Base-by-base conservation (phyloP, 2,888 invertebrate genomes). In the Norana najaformis region DNA sequence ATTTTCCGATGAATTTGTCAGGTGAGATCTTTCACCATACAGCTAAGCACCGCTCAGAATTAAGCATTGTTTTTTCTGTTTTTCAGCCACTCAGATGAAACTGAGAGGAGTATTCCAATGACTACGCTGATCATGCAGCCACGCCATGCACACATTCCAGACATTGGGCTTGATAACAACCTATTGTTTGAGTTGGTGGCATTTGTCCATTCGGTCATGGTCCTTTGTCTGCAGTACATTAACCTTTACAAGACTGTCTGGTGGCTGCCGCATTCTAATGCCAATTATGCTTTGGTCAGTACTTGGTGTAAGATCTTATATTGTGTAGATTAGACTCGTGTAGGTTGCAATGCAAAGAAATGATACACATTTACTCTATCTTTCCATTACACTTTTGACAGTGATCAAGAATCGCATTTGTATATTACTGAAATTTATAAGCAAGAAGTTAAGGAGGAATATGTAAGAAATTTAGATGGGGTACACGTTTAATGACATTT, bases 181-280 rank as follows among this genome's bases (percentile, higher is more conserved):
- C 94, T 98, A 89, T 95, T 97, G 89, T 98, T 98, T 95, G 98
- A 99, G 95, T 95, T 96, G 4, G 96, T 98, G 93, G 97, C 98
- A 94, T 97, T 98, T 94, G 95, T 97, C 23, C 97, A 97, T 94
- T 97, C 97, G 0, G 95, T 97, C 39, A 96, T 97, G 88, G 97
- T 97, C 0, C 96, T 97, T 37, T 95, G 96, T 90, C 96, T 98
- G 90, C 99, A 99, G 95, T 98, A 98, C 94, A 96, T 99, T 85
- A 98, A 99, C 95, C 96, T 99, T 82, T 99, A 99, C 94, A 96
- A 98, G 93, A 98, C 98, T 4, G 97, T 98, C 30, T 99, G 98
- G 98, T 99, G 99, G 99, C 95, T 99, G 90, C 98, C 98, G 0
- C 97, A 98, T 94, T 98, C 98, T 0, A 97, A 97, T 94, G 97